Percentiles rank a stretch among this genome's conserved stretches.
Evolutionary conservation across 2,797 vertebrate species (phyloP).

Genomic region (Anguilla obscura): DNA sequence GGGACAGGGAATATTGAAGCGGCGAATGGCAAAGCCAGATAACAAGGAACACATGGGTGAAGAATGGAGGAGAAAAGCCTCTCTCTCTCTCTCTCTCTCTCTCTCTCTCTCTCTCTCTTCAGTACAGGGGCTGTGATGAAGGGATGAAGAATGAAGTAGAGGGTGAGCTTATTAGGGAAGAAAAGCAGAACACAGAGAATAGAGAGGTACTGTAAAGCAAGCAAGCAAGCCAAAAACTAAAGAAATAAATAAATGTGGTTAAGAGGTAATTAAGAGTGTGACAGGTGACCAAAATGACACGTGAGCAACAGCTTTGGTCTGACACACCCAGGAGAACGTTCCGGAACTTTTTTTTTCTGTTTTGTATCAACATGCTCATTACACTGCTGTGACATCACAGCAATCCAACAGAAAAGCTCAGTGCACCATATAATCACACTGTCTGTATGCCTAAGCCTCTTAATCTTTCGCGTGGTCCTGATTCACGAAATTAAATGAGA

Average conservation of each 20-base stretch:
- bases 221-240: neutral
- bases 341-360: neutral
- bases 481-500: neutral
- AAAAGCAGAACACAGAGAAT: neutral
- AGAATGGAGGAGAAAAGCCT: conserved; percentile 39
- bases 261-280: neutral
- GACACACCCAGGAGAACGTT: neutral
- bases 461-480: neutral
- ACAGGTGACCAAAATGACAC: neutral
- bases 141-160: neutral
- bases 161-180: neutral
- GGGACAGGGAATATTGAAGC: conserved; percentile 50
- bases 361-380: neutral
- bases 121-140: conserved; percentile 38
- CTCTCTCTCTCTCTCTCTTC: conserved; percentile 22
- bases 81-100: neutral
- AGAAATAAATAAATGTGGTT: neutral
- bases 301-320: neutral
- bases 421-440: neutral
- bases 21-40: conserved; percentile 54
- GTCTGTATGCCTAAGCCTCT: neutral
- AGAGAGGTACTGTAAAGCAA: neutral
- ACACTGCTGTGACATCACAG: neutral
- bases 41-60: conserved; percentile 67
- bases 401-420: neutral